Evolutionary conservation across 2,888 invertebrate genomes (phyloP), one percentile per base, ranked within the genome.

Genomic region (Drosophila vallismaia): DNA sequence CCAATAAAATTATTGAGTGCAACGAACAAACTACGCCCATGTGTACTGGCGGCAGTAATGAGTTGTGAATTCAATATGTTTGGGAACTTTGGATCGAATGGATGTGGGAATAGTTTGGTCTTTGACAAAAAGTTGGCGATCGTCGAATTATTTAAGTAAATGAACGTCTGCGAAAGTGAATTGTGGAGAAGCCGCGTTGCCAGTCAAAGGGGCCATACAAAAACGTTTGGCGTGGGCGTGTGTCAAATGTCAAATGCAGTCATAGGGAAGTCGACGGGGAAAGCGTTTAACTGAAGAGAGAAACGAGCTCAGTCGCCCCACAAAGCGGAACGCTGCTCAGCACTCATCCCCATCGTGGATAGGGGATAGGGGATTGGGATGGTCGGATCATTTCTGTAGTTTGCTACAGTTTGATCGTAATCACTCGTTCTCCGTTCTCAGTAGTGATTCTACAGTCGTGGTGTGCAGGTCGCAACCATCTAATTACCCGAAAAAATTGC

Each of bases 391-490:
- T 10, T 36, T 38, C 26, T 29, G 40, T 9, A 9, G 50, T 42
- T 68, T 66, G 76, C 78, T 67, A 77, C 68, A 73, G 42, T 50
- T 38, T 73, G 81, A 81, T 83, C 77, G 64, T 55, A 46, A 19
- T 42, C 24, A 24, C 12, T 54, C 44, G 49, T 14, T 52, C 57
- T 45, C 36, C 53, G 53, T 28, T 55, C 60, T 75, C 73, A 90
- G 90, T 90, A 79, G 83, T 79, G 79, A 74, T 85, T 90, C 85
- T 85, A 71, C 77, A 76, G 73, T 82, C 83, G 78, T 69, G 70
- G 85, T 48, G 82, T 75, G 76, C 84, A 85, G 88, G 84, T 81
- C 73, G 45, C 71, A 53, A 38, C 33, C 56, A 24, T 26, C 45
- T 36, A 45, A 51, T 36, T 49, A 72, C 48, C 9, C 26, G 8